Percentiles rank a stretch among this genome's conserved stretches.
Conservation (phyloP, 2,888 invertebrate species). For the Chrysomela aeneicollis region DNA sequence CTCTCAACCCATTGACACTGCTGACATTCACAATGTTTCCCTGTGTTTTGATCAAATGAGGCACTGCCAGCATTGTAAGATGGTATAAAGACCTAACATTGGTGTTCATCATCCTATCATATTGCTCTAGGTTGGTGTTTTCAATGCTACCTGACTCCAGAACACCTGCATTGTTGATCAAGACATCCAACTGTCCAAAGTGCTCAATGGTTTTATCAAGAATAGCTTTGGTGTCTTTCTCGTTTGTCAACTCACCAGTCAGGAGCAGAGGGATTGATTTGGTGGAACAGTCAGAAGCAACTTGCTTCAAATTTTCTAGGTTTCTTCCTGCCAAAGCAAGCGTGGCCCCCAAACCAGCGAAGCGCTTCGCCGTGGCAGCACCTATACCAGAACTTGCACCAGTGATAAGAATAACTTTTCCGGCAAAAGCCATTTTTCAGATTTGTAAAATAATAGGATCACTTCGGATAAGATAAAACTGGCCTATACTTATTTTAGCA, state of each 20-base stretch:
- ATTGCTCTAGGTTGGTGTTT: slow-evolving; percentile 84
- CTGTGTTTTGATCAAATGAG: slow-evolving; percentile 81
- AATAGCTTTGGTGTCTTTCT: slow-evolving; percentile 75
- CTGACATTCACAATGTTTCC: slow-evolving; percentile 93
- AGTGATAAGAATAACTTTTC: slow-evolving; percentile 78
- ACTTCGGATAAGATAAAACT: no score
- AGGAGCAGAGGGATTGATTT: slow-evolving; percentile 66
- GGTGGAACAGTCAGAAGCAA: slow-evolving; percentile 66
- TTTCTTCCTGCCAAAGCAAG: slow-evolving; percentile 79
- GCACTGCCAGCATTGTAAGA: slow-evolving; percentile 86
- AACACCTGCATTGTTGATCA: slow-evolving; percentile 88
- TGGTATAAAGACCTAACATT: slow-evolving; percentile 87
- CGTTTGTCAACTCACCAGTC: slow-evolving; percentile 77
- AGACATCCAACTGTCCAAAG: slow-evolving; percentile 80
- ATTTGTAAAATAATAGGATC: not conserved
- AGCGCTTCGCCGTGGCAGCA: slow-evolving; percentile 79
- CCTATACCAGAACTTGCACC: slow-evolving; percentile 90
- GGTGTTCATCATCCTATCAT: slow-evolving; percentile 87
- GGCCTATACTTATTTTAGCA: no score
- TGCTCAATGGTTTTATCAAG: slow-evolving; percentile 76
- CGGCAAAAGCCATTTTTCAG: slow-evolving; percentile 64
- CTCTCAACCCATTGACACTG: slow-evolving; percentile 89
- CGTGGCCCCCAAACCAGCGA: slow-evolving; percentile 78
- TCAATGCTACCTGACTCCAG: slow-evolving; percentile 77
- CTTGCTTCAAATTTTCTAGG: slow-evolving; percentile 70